Percentiles rank a stretch among this genome's conserved stretches.
Conservation (phyloP, 2,888 invertebrate species). For the Sphecodes monilicornis region DNA sequence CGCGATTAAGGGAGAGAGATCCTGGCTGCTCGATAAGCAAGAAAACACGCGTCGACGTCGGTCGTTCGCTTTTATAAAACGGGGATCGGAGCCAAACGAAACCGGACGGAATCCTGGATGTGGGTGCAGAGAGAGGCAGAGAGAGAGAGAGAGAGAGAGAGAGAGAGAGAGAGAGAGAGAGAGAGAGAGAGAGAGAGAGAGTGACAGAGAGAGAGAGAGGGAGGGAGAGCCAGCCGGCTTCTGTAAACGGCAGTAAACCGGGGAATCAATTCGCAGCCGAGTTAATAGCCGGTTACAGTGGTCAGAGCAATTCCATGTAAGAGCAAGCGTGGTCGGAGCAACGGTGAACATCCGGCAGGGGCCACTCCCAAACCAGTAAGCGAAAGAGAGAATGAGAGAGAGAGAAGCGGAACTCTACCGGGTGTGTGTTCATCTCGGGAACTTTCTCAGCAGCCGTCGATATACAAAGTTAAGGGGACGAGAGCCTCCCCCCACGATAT, state of each 20-base stretch:
- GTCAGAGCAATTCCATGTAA: constrained; percentile 69
- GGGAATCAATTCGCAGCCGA: constrained; percentile 76
- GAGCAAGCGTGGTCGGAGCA: constrained; percentile 60
- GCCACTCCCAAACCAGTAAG: constrained; percentile 49
- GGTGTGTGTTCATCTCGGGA: constrained; percentile 63
- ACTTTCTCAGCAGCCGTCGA: constrained; percentile 55
- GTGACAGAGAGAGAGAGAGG: too few relatives aligned
- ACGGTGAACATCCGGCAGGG: constrained; percentile 55
- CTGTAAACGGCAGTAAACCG: constrained; percentile 73
- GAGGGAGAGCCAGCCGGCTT: constrained; percentile 29
- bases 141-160: neutral
- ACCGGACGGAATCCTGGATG: constrained; percentile 5
- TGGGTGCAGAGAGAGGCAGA: neutral
- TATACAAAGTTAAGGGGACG: constrained; percentile 53
- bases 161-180: neutral
- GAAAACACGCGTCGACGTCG: constrained; percentile 2
- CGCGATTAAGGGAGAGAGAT: neutral
- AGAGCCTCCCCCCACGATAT: constrained; percentile 28
- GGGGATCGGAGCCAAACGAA: neutral
- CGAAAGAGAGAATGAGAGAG: constrained; percentile 44
- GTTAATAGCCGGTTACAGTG: constrained; percentile 75
- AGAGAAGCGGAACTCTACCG: constrained; percentile 52
- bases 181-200: neutral
- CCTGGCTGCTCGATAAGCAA: constrained; percentile 6
- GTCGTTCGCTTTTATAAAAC: constrained; percentile 16